Conservation (phyloP, 1,140 invertebrate species). For the Drosophila baimaii region DNA sequence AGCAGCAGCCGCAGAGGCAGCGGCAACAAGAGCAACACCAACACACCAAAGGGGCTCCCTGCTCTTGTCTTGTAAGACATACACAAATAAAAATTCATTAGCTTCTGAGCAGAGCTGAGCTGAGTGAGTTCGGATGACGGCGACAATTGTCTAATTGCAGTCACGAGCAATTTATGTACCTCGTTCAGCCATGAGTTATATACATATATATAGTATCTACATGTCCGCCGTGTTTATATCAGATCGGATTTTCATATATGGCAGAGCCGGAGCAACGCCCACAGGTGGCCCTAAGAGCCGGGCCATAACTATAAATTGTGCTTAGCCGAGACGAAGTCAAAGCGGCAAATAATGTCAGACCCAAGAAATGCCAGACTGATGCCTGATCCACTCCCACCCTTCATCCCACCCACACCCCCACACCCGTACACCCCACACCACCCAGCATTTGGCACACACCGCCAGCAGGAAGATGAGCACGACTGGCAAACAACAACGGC, state of each 20-base stretch:
- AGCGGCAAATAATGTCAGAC: slow-evolving; percentile 43
- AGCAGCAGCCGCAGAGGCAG: slow-evolving; percentile 25
- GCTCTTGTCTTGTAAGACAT: slow-evolving; percentile 73
- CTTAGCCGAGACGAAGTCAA: slow-evolving; percentile 47
- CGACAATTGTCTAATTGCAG: slow-evolving; percentile 81
- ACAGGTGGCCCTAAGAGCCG: slow-evolving; percentile 63
- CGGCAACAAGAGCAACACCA: slow-evolving; percentile 61
- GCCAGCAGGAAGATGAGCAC: slow-evolving; percentile 73
- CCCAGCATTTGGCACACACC: slow-evolving; percentile 25
- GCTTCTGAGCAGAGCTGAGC: slow-evolving; percentile 52
- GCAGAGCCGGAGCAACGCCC: slow-evolving; percentile 49
- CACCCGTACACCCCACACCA: slow-evolving; percentile 11
- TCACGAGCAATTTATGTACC: slow-evolving; percentile 82
- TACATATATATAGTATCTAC: slow-evolving; percentile 22
- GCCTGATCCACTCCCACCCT: slow-evolving; percentile 32
- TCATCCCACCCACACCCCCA: slow-evolving; percentile 13
- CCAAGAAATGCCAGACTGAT: slow-evolving; percentile 53
- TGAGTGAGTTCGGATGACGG: slow-evolving; percentile 71
- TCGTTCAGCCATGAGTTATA: slow-evolving; percentile 74
- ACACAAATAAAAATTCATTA: slow-evolving; percentile 81
- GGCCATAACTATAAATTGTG: slow-evolving; percentile 56
- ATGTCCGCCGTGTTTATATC: slow-evolving; percentile 42
- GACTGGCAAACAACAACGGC: slow-evolving; percentile 63
- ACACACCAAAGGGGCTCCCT: slow-evolving; percentile 63
- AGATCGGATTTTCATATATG: slow-evolving; percentile 30